A percentile compares a stretch with the other conserved stretches of the same genome.
Evolutionary conservation across 2,888 invertebrate species (phyloP).

Genomic region (Catonia carolina): DNA sequence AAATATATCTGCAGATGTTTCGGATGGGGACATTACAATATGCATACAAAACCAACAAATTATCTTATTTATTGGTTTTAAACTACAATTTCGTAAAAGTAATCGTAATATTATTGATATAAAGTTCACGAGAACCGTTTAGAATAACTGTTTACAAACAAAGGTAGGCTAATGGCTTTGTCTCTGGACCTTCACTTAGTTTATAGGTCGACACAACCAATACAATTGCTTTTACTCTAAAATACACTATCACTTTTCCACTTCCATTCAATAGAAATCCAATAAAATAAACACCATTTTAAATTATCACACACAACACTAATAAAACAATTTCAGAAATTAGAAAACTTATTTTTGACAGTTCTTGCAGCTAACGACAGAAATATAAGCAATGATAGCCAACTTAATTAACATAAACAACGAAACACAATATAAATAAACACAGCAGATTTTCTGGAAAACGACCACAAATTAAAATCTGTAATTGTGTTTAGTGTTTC

Average conservation of each 20-base stretch:
- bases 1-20: constrained; percentile 30
- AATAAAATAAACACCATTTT: not conserved
- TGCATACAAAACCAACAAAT: constrained; percentile 5
- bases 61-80: not conserved
- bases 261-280: constrained; percentile 5
- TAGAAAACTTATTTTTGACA: constrained; percentile 5
- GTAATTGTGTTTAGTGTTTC: too few species aligned
- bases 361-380: constrained; percentile 5
- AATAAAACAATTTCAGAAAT: not conserved
- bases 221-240: not conserved
- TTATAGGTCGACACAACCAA: not conserved
- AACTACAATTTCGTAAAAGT: not conserved
- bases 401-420: not conserved
- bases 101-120: not conserved
- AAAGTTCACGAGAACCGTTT: not conserved
- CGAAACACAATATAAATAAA: too few species aligned
- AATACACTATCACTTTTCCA: constrained; percentile 2
- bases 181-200: not conserved
- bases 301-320: not conserved
- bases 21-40: constrained; percentile 36
- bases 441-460: constrained; percentile 6
- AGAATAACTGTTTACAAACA: constrained; percentile 6
- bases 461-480: too few species aligned
- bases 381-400: constrained; percentile 2
- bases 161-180: not conserved